Evolutionary conservation across 2,888 invertebrate genomes (phyloP), one percentile per base, ranked within the genome.

Genomic region (Nomada ferruginata): DNA sequence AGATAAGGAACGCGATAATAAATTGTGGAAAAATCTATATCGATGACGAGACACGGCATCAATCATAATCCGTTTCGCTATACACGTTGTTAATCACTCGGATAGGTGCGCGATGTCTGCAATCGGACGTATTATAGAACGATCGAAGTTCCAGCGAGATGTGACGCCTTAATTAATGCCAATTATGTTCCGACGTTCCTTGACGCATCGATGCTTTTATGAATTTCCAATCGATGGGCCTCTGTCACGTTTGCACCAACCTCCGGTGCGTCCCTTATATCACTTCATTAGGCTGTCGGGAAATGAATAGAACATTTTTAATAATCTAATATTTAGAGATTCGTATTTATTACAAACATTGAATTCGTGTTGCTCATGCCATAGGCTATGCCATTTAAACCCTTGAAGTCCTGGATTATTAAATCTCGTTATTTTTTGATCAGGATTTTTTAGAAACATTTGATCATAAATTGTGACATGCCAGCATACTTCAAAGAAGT

Each of bases 1-100:
- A 9, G 29, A 71, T 71, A 66, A 78, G 63, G 36, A 78, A 53
- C 55, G 61, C 11, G 13, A 59, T 55, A 61, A 82, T 82, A 66
- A 23, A 20, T 10, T 0, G 23, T 52, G n/a, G 20, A 78, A 85
- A 85, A 85, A 85, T 78, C 69, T 69, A 61, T 70, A 69, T 64
- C 75, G 57, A 44, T 42, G 52, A n/a, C 36, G 11, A 47, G 63
- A 36, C 65, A 55, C 44, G 36, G 44, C 78, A 85, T 85, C 85
- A 70, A 85, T 85, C 85, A 85, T 85, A 85, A 85, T 85, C 85
- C 63, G 55, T 75, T 75, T 69, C 69, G 52, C 18, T 69, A 2
- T 60, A 57, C 68, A 69, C 63, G 61, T 29, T 57, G 57, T 73
- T 82, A 82, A 82, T 82, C 72, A 66, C 20, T 52, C 23, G 5